Conservation (phyloP, 2,888 invertebrate species). For the Rotaria macrura region DNA sequence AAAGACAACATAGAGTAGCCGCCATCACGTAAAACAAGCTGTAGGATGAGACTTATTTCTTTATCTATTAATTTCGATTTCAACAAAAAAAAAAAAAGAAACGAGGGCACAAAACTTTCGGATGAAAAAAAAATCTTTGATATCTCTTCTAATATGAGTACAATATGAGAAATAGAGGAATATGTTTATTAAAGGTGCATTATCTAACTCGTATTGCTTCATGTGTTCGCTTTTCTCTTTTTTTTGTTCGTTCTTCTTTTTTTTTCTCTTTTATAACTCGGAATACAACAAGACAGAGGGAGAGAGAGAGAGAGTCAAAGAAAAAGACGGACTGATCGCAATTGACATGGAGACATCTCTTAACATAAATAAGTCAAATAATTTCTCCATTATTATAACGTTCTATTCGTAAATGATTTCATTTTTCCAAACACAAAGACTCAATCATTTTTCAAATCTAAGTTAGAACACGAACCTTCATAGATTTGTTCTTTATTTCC, state of each 20-base stretch:
- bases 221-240: not conserved
- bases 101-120: not conserved
- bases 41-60: not conserved
- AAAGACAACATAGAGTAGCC: not conserved
- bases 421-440: not conserved
- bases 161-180: not conserved
- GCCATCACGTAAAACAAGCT: not conserved
- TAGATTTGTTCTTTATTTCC: not conserved
- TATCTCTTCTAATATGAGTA: not conserved
- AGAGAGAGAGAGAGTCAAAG: not conserved
- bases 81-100: not conserved
- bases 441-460: not conserved
- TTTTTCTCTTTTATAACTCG: not conserved
- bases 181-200: not conserved
- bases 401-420: not conserved
- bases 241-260: not conserved
- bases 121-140: not conserved
- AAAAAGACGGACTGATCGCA: not conserved
- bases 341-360: not conserved
- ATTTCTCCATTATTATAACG: not conserved
- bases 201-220: not conserved
- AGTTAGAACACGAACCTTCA: not conserved
- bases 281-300: not conserved
- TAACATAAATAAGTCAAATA: not conserved
- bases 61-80: not conserved